Base-by-base conservation (phyloP, 37 sponge, comb jelly and placozoan genomes). In the Corticium candelabrum region DNA sequence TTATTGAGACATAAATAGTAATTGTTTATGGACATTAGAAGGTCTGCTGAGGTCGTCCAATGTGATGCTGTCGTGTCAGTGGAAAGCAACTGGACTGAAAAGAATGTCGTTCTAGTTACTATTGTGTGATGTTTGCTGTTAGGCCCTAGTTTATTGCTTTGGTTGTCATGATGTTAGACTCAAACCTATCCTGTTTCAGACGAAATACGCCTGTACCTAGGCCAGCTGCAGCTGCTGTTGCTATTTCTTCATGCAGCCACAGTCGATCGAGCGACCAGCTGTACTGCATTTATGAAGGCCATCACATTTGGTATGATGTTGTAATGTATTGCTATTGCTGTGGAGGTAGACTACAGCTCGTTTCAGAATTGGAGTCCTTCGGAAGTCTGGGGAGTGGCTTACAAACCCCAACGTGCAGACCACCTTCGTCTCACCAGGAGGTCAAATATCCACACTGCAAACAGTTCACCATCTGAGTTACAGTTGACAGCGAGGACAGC, bases 111-210 rank as follows among this genome's bases (percentile, higher is more conserved):
- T n/a, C n/a, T n/a, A n/a, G n/a, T n/a, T n/a, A n/a, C n/a, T n/a
- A n/a, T n/a, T n/a, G n/a, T n/a, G n/a, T n/a, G n/a, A n/a, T n/a
- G n/a, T n/a, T 21, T 79, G 1, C 41, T 5, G 1, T 83, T 37
- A 74, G 99, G 36, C 90, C 95, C 7, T 89, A 93, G 41, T 77
- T 97, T 34, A 90, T 94, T 57, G 78, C 95, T 27, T 83, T 97
- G 77, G 99, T 97, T 11, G 78, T 82, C 0, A 87, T 94, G 34
- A 97, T 97, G 99, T 77, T 97, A 71, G 99, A 94, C 71, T 90
- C 95, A 7, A 90, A 90, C 37, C 85, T 97, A 38, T 95, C 99
- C 0, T 97, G 99, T 75, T 97, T 97, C 82, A 78, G 99, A 69
- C 90, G 90, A 5, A 87, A 97, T 38, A 87, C 92, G 29, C 86